phyloP scores from a whole-genome alignment of 2,113 vertebrate species.

The Lanius ludovicianus region DNA sequence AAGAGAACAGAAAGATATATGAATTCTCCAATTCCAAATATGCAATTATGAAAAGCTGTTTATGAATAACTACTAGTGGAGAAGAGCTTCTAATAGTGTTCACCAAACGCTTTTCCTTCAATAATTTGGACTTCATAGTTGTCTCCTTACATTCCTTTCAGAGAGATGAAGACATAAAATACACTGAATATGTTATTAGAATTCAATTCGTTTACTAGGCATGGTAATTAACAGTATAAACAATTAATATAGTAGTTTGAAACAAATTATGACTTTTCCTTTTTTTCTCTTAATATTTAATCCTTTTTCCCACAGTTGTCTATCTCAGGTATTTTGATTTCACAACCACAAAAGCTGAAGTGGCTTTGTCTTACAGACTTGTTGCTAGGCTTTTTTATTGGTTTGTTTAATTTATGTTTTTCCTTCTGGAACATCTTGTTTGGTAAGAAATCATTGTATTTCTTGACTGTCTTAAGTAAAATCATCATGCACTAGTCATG shows the following conservation, averaged over 20 bases:
- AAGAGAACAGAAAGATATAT: neutral
- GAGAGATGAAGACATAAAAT: neutral
- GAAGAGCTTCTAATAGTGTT: neutral
- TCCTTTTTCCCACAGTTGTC: rapidly evolving
- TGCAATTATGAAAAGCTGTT: neutral
- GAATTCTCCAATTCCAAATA: neutral
- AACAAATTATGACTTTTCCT: neutral
- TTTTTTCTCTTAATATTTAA: neutral
- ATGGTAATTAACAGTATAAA: neutral
- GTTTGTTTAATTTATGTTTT: neutral
- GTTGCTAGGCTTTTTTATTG: neutral
- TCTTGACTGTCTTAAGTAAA: neutral
- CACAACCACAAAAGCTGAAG: neutral
- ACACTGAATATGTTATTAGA: neutral
- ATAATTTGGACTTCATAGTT: neutral
- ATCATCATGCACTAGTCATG: neutral
- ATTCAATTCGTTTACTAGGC: neutral
- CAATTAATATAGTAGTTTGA: neutral
- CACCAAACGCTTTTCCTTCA: neutral
- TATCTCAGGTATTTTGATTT: neutral
- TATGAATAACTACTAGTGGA: neutral
- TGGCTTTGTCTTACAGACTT: neutral
- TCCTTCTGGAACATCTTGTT: neutral
- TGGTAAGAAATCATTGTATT: neutral
- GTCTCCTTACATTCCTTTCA: neutral